Base-by-base conservation (phyloP, 2,888 invertebrate species). In the Chymomyza fuscimana region DNA sequence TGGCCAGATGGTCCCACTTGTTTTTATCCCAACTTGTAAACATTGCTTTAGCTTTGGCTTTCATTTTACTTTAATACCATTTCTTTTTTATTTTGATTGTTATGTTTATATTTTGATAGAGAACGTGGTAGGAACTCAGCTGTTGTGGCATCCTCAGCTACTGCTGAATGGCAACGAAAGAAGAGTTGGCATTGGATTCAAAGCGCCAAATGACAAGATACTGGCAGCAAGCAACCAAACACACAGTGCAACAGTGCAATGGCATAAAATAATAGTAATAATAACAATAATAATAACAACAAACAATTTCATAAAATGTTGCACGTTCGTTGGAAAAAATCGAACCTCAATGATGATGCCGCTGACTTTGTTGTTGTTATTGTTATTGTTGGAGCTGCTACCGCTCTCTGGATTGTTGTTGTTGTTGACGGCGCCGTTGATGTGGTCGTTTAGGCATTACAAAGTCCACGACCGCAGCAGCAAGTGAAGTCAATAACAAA, bases 201-300 rank as follows among this genome's bases (percentile, higher is more conserved):
- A 54, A 54, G 58, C 58, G 29, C 58, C 83, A 80, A 82, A 78
- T 86, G 87, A 86, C 77, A 74, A 74, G 60, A 77, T 50, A 32
- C 61, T 62, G 51, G 32, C 32, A 50, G 67, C 71, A 75, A 51
- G 69, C 65, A 63, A 70, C 1, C 25, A 25, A 3, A 25, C 25
- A 25, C 25, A 25, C 25, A 25, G 25, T 25, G 25, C 25, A 6
- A 50, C 40, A 46, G 22, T 25, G 15, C 40, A 46, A 46, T 46
- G 62, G 46, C 50, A 50, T 50, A 62, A 62, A 50, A 76, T 82
- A 76, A 68, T 80, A 85, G 86, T 86, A 77, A 87, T 86, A 87
- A 83, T 82, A 83, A 83, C 88, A 80, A 83, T 86, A 87, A 86
- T 82, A 83, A 87, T 86, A 83, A 84, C 85, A 87, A 86, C 86